These are phyloP conservation scores for Monomorium pharaonis DNA, from an alignment of 1,140 invertebrate genomes.

Conservation along the genomic window DNA sequence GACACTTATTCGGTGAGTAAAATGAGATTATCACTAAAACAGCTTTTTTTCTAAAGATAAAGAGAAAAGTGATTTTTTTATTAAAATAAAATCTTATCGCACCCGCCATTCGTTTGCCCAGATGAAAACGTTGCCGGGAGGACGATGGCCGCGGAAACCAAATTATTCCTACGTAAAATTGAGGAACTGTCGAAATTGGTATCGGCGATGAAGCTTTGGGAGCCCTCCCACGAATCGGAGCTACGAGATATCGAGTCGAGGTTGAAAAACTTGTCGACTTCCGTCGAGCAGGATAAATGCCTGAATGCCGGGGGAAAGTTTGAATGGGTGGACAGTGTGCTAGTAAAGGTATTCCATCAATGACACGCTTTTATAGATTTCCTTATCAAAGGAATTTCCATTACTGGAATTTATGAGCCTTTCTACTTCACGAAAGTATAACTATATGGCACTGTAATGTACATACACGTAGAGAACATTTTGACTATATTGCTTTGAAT, in stretches of 20 bases:
- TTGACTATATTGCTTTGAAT: conserved; percentile 1
- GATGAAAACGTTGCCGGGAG: conserved; percentile 68
- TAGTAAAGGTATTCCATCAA: conserved; percentile 90
- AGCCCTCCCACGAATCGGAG: conserved; percentile 50
- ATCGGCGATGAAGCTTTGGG: conserved; percentile 69
- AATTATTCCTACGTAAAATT: conserved; percentile 86
- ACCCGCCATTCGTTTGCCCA: conserved; percentile 26
- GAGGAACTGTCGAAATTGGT: conserved; percentile 72
- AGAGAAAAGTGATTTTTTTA: background rate
- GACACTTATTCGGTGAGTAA: conserved; percentile 73
- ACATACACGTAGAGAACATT: background rate
- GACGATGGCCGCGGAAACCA: conserved; percentile 85
- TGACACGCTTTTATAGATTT: background rate
- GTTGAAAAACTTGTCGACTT: conserved; percentile 75
- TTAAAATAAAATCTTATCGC: conserved; percentile 15
- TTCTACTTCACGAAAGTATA: background rate
- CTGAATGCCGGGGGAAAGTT: conserved; percentile 94
- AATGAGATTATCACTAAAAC: background rate
- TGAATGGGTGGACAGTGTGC: conserved; percentile 98
- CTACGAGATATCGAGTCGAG: conserved; percentile 82
- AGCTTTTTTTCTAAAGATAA: background rate
- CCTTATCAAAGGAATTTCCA: background rate
- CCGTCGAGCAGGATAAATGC: conserved; percentile 86
- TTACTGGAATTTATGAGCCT: background rate
- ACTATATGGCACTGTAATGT: background rate